Evolutionary conservation across 1,140 invertebrate genomes (phyloP).

Genomic region (Meloidogyne chitwoodi): DNA sequence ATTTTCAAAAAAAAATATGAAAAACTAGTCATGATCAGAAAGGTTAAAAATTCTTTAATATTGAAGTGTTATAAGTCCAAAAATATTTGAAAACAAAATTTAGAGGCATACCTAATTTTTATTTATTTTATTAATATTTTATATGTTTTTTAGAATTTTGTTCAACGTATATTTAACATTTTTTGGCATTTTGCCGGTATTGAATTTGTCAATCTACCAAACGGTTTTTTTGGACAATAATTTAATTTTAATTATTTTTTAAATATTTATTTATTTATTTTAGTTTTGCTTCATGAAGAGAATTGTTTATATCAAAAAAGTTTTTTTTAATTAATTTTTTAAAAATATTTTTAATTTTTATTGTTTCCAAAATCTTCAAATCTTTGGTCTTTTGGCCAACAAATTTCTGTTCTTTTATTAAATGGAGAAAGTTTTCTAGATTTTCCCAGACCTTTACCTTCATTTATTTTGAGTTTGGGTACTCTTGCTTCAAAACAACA

Average conservation of each 20-base stretch:
- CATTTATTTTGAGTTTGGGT: conserved; percentile 53
- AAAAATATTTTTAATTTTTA: neutral
- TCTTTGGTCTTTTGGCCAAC: conserved; percentile 45
- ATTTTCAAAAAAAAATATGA: too few species aligned
- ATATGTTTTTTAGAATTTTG: conserved; percentile 29
- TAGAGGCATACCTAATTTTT: too few species aligned
- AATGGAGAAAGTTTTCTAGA: conserved; percentile 59
- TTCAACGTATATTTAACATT: conserved; percentile 45
- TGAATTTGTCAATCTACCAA: conserved; percentile 57
- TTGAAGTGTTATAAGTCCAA: too few species aligned
- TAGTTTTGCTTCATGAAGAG: conserved; percentile 43
- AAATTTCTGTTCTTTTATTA: conserved; percentile 48
- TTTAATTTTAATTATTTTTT: too few species aligned
- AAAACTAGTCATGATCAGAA: too few species aligned
- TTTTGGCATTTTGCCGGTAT: conserved; percentile 55
- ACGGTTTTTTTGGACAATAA: conserved; percentile 51
- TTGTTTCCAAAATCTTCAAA: conserved; percentile 21
- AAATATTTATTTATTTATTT: neutral
- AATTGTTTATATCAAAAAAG: conserved; percentile 26
- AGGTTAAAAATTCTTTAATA: too few species aligned
- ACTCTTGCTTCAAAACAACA: conserved; percentile 34
- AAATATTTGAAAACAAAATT: too few species aligned
- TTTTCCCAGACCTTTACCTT: conserved; percentile 56
- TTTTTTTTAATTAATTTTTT: neutral
- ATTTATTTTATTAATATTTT: too few species aligned